phyloP scores from a whole-genome alignment of 1,140 invertebrate species.

The Drosophila sechellia region DNA sequence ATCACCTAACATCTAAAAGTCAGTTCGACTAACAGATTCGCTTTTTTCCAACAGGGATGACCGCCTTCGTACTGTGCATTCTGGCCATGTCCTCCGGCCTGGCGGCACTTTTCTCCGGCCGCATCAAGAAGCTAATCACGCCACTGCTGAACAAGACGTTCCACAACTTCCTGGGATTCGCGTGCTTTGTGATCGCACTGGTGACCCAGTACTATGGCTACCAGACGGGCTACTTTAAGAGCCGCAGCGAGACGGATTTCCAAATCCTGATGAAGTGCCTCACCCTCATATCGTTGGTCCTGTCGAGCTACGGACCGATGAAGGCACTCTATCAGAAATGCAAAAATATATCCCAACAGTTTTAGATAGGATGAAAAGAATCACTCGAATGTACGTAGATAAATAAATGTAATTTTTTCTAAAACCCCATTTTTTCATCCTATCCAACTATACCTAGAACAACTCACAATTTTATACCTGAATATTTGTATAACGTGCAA shows the following conservation, averaged over 20 bases:
- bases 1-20: too few species aligned
- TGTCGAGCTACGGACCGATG: constrained; percentile 66
- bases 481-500: background rate
- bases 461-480: background rate
- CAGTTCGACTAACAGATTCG: background rate
- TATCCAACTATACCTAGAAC: constrained; percentile 2
- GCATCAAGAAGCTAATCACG: constrained; percentile 62
- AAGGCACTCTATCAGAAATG: constrained; percentile 66
- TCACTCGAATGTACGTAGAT: constrained; percentile 33
- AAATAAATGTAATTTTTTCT: constrained; percentile 14
- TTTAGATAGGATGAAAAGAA: constrained; percentile 30
- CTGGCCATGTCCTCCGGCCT: constrained; percentile 70
- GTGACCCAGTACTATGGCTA: constrained; percentile 80
- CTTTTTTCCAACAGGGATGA: constrained; percentile 51
- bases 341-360: constrained; percentile 52
- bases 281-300: constrained; percentile 63
- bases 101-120: constrained; percentile 65
- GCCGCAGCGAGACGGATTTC: constrained; percentile 46
- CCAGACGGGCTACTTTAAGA: constrained; percentile 71
- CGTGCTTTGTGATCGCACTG: constrained; percentile 72
- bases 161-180: constrained; percentile 74
- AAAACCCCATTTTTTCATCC: constrained; percentile 6
- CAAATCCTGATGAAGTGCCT: constrained; percentile 68
- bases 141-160: constrained; percentile 74
- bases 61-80: constrained; percentile 63